Evolutionary conservation across 2,888 invertebrate genomes (phyloP).

Genomic region (Perizoma flavofasciatum): DNA sequence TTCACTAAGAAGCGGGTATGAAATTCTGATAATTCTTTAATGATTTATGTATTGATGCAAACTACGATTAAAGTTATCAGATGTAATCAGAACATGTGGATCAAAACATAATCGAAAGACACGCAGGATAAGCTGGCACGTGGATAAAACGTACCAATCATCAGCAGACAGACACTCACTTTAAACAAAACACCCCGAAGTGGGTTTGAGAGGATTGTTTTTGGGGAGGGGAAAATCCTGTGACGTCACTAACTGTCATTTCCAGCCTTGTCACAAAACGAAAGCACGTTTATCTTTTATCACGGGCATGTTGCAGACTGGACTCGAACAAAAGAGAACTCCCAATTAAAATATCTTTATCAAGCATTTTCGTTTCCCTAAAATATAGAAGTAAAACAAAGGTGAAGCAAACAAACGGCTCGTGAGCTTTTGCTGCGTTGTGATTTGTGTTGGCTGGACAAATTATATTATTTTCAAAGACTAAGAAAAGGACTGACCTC

Average conservation of each 20-base stretch:
- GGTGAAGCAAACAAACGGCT: constrained; percentile 42
- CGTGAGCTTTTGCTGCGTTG: constrained; percentile 29
- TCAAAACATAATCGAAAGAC: constrained; percentile 27
- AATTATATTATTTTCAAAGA: constrained; percentile 39
- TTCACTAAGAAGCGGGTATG: constrained; percentile 13
- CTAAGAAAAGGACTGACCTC: constrained; percentile 8
- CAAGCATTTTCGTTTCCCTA: constrained; percentile 25
- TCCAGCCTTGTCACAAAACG: constrained; percentile 58
- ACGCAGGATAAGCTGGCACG: constrained; percentile 37
- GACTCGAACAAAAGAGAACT: constrained; percentile 46
- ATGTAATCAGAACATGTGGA: constrained; percentile 27
- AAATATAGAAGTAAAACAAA: constrained; percentile 40
- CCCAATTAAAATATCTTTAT: constrained; percentile 30
- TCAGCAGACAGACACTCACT: constrained; percentile 26
- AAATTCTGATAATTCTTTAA: constrained; percentile 21
- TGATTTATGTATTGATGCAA: constrained; percentile 12
- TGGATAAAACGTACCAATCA: constrained; percentile 38
- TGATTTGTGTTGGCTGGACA: constrained; percentile 34
- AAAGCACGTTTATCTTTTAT: constrained; percentile 67
- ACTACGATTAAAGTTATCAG: constrained; percentile 25
- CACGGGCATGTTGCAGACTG: constrained; percentile 54
- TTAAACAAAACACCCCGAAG: constrained; percentile 13
- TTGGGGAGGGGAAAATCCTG: constrained; percentile 39
- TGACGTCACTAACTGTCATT: constrained; percentile 64
- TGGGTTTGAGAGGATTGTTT: constrained; percentile 2